Percentiles rank a stretch among this genome's conserved stretches.
Evolutionary conservation across 92 coral and sea anemone species (phyloP).

Genomic region (Bergia sp.): DNA sequence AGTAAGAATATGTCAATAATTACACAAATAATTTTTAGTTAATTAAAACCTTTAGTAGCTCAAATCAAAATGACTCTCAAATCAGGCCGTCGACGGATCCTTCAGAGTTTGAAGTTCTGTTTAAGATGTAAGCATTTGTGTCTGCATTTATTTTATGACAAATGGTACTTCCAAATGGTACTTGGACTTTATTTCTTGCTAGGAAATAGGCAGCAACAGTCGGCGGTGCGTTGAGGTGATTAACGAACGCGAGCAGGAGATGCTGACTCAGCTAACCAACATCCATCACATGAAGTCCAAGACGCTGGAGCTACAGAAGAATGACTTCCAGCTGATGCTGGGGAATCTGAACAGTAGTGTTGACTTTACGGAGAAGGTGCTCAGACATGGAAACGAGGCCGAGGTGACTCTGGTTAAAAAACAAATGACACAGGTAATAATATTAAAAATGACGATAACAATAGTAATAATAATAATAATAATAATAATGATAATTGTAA

Average conservation of each 20-base stretch:
- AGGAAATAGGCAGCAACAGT: conserved; percentile 51
- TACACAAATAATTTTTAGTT: too few relatives aligned
- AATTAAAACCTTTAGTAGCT: too few relatives aligned
- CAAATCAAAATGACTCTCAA: too few relatives aligned
- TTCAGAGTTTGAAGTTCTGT: too few relatives aligned
- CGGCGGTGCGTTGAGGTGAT: conserved; percentile 63
- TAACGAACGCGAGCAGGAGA: conserved; percentile 87
- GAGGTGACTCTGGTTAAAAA: conserved; percentile 93
- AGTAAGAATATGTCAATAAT: too few relatives aligned
- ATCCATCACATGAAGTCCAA: conserved; percentile 87
- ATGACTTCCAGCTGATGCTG: conserved; percentile 83
- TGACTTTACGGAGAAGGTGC: conserved; percentile 92
- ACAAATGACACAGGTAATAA: conserved; percentile 73
- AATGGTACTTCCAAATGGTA: too few relatives aligned
- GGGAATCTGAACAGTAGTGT: conserved; percentile 90
- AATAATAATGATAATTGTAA: too few relatives aligned
- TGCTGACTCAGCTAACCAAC: conserved; percentile 83
- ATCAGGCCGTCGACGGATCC: too few relatives aligned
- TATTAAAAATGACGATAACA: too few relatives aligned
- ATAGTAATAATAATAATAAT: too few relatives aligned
- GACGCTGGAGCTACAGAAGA: conserved; percentile 84
- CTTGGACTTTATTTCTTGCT: neutral
- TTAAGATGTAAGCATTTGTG: too few relatives aligned
- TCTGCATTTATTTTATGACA: too few relatives aligned
- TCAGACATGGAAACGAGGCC: conserved; percentile 95